Conservation (phyloP, 1,140 invertebrate genomes). For the Caenorhabditis elegans region WBcel235 BX284605.5:6174001-6174500, state of each 20-base stretch:
- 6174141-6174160: background rate
- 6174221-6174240: background rate
- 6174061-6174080: conserved; percentile 6
- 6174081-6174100: background rate
- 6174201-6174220: background rate
- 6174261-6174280: background rate
- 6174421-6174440: background rate
- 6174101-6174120: background rate
- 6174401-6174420: background rate
- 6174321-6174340: background rate
- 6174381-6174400: background rate
- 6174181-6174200: background rate
- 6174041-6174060: background rate
- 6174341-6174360: background rate
- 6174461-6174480: too few species aligned
- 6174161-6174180: background rate
- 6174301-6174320: background rate
- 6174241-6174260: conserved; percentile 15
- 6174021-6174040: background rate
- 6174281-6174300: background rate
- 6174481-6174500: too few species aligned
- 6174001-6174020: background rate
- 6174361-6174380: background rate
- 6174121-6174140: conserved; percentile 18
- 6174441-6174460: too few species aligned